Evolutionary conservation across 2,113 vertebrate genomes (phyloP).

Genomic region (Calidris pygmaea): DNA sequence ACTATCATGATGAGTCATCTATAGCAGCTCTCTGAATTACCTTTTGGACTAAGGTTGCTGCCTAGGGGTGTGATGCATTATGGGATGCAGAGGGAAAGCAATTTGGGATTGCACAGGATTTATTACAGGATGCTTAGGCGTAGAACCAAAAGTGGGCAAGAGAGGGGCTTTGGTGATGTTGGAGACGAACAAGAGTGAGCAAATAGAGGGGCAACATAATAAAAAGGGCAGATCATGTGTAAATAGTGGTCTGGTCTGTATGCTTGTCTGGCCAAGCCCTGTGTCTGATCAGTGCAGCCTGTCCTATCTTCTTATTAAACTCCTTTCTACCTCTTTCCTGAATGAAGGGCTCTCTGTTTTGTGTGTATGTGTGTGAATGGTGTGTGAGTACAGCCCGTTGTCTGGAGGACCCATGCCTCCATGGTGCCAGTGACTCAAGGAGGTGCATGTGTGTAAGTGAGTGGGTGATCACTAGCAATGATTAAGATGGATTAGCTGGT

Average conservation of each 20-base stretch:
- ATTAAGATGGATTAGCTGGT: background rate
- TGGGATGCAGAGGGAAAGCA: background rate
- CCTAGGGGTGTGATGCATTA: too few species aligned
- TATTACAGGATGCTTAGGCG: background rate
- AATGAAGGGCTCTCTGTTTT: background rate
- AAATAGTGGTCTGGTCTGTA: background rate
- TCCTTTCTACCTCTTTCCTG: background rate
- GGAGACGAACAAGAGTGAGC: too few species aligned
- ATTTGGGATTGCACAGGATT: background rate
- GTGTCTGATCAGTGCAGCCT: background rate
- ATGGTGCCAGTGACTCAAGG: background rate
- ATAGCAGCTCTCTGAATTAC: background rate
- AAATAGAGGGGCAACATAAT: background rate
- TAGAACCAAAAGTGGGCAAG: background rate
- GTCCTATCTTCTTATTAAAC: background rate
- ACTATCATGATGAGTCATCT: too few species aligned
- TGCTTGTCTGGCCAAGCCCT: background rate
- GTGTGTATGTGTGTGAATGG: too few species aligned
- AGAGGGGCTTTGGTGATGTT: background rate
- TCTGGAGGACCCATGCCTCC: background rate
- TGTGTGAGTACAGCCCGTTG: background rate
- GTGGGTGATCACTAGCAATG: background rate
- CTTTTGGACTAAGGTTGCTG: background rate
- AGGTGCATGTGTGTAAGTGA: too few species aligned
- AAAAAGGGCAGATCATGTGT: rapidly evolving